These are phyloP conservation scores for Orussus abietinus DNA, from an alignment of 1,140 invertebrate genomes.

Conservation along the genomic window DNA sequence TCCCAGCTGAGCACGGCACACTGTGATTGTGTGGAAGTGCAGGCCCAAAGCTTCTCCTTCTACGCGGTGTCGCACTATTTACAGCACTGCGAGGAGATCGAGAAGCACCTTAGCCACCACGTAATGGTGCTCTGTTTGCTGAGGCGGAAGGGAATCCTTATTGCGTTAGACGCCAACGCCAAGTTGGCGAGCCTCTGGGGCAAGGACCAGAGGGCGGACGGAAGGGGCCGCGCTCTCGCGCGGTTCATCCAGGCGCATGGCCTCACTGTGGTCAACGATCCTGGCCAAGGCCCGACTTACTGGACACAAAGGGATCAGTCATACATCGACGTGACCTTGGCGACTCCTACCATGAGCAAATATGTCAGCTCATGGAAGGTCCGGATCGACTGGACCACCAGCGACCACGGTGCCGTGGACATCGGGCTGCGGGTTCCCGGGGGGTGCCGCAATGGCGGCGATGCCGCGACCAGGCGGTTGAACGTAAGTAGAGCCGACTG, in stretches of 20 bases:
- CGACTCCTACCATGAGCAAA: not conserved
- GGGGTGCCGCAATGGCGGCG: fast-evolving
- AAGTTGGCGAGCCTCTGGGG: conserved; percentile 1
- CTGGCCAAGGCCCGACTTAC: not conserved
- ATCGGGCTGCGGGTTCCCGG: not conserved
- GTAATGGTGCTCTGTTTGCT: not conserved
- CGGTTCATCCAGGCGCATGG: not conserved
- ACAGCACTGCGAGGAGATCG: conserved; percentile 3
- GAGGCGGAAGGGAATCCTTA: conserved; percentile 5
- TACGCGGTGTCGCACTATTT: conserved; percentile 11
- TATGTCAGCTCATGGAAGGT: conserved; percentile 9
- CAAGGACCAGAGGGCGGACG: conserved; percentile 1
- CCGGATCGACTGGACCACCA: not conserved
- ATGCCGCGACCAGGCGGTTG: not conserved
- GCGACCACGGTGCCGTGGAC: conserved; percentile 16
- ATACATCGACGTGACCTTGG: conserved; percentile 16
- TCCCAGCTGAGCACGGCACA: conserved; percentile 5
- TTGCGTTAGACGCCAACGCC: conserved; percentile 10
- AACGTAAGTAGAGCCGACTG: conserved; percentile 17
- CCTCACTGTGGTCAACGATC: conserved; percentile 8
- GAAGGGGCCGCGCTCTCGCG: conserved; percentile 14
- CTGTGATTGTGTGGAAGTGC: conserved; percentile 6
- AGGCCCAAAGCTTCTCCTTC: not conserved
- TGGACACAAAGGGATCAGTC: not conserved
- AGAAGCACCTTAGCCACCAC: not conserved